Evolutionary conservation across 2,113 vertebrate species (phyloP).

Genomic region (Xiphias gladius): DNA sequence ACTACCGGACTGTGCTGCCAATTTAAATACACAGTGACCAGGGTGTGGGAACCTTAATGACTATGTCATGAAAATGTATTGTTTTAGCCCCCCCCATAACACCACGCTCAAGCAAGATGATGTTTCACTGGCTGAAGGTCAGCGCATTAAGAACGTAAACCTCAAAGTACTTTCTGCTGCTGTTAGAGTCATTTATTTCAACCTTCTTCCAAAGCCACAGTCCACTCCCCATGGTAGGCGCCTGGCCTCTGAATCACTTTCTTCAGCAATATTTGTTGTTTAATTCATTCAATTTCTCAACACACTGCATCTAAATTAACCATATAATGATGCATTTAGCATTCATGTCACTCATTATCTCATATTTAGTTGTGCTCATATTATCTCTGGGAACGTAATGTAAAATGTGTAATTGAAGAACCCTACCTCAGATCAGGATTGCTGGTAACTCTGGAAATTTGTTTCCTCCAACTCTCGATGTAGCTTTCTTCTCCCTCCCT

Average conservation of each 20-base stretch:
- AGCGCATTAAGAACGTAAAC: conserved; percentile 33
- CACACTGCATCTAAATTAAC: conserved; percentile 12
- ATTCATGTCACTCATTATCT: conserved; percentile 22
- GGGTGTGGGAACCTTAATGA: conserved; percentile 53
- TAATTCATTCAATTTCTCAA: conserved; percentile 22
- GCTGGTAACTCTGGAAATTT: background rate
- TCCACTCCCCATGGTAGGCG: conserved; percentile 6
- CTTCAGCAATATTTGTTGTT: conserved; percentile 36
- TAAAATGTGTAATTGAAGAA: conserved; percentile 29
- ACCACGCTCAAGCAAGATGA: conserved; percentile 52
- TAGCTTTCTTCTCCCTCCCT: background rate
- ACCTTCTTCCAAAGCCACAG: conserved; percentile 50
- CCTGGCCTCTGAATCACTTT: conserved; percentile 33
- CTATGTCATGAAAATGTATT: conserved; percentile 39
- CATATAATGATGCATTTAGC: conserved; percentile 20
- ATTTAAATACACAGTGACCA: conserved; percentile 52
- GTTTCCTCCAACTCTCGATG: background rate
- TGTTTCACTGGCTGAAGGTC: conserved; percentile 70
- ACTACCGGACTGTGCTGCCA: conserved; percentile 44
- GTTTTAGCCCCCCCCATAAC: conserved; percentile 26
- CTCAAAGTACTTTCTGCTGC: conserved; percentile 24
- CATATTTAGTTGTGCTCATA: conserved; percentile 20
- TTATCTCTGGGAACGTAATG: conserved; percentile 27
- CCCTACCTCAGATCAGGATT: background rate
- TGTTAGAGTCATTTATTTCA: conserved; percentile 24